phyloP scores from a whole-genome alignment of 23 tunicate species.

The Clavelina lepadiformis region DNA sequence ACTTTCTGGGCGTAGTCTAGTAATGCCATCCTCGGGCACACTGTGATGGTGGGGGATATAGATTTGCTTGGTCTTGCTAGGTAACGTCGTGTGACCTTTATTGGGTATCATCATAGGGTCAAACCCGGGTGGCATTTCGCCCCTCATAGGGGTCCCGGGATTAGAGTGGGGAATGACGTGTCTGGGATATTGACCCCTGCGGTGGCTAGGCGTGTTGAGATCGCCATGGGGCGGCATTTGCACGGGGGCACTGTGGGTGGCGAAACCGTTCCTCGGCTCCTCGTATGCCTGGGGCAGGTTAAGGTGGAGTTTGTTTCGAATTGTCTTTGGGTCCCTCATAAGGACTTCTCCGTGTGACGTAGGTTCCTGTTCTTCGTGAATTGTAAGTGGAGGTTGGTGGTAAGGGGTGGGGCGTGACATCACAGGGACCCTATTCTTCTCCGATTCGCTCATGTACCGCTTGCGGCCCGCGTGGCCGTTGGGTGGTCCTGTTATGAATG shows the following conservation, averaged over 20 bases:
- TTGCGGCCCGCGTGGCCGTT: slow-evolving; percentile 6
- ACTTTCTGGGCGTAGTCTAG: too few relatives aligned
- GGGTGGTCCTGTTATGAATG: slow-evolving; percentile 10
- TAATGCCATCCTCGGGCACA: neutral
- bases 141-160: slow-evolving; percentile 40
- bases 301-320: neutral
- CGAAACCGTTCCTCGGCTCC: neutral
- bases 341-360: too few relatives aligned
- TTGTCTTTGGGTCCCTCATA: too few relatives aligned
- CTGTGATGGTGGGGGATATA: slow-evolving; percentile 1
- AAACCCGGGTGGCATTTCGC: slow-evolving; percentile 23
- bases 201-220: neutral
- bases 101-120: neutral
- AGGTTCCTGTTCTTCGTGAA: slow-evolving; percentile 11
- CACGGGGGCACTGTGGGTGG: slow-evolving; percentile 2
- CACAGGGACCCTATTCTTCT: neutral
- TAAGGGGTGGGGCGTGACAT: neutral
- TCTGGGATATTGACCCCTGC: too few relatives aligned
- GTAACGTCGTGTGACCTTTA: slow-evolving; percentile 28
- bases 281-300: neutral
- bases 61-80: slow-evolving; percentile 10
- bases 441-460: slow-evolving; percentile 13
- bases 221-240: neutral
- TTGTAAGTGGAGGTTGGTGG: too few relatives aligned
- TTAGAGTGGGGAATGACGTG: slow-evolving; percentile 21